Percentiles rank a stretch among this genome's conserved stretches.
phyloP scores from a whole-genome alignment of 1,140 invertebrate genomes.

The Drosophila aff. region DNA sequence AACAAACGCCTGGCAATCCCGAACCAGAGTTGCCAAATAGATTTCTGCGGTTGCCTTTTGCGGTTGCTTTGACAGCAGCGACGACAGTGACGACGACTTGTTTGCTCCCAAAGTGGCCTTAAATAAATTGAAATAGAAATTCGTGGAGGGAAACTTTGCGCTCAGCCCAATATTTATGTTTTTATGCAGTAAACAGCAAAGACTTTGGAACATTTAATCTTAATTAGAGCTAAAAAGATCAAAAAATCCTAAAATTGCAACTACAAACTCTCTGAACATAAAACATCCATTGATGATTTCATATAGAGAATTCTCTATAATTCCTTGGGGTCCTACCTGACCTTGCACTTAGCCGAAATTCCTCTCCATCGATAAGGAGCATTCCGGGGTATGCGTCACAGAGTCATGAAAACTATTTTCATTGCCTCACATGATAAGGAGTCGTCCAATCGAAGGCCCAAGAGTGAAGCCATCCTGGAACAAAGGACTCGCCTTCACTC shows the following conservation, averaged over 20 bases:
- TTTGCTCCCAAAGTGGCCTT: constrained; percentile 16
- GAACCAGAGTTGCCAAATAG: constrained; percentile 59
- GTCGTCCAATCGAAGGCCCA: constrained; percentile 8
- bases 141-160: not conserved
- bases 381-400: constrained; percentile 64
- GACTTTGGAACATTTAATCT: too few relatives aligned
- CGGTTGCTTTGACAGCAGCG: constrained; percentile 47
- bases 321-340: constrained; percentile 37
- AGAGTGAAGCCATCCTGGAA: constrained; percentile 34
- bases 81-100: constrained; percentile 4
- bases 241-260: not conserved
- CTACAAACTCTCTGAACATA: not conserved
- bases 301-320: not conserved
- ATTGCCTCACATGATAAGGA: constrained; percentile 35
- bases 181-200: not conserved
- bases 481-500: constrained; percentile 36
- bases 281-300: constrained; percentile 7
- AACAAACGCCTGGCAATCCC: constrained; percentile 22
- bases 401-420: constrained; percentile 35
- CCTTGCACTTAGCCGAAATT: constrained; percentile 21
- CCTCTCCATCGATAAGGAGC: constrained; percentile 31
- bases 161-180: not conserved
- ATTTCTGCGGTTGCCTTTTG: constrained; percentile 72
- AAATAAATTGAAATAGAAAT: constrained; percentile 34
- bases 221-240: not conserved